Evolutionary conservation across 2,113 vertebrate species (phyloP).

Genomic region (human (Homo sapiens)): GRCh38 chr13:106050501-106051000

Average conservation of each 20-base stretch:
- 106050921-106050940: neutral
- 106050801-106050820: neutral
- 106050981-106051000: neutral
- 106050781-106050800: neutral
- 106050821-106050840: neutral
- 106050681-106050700: neutral
- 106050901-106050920: neutral
- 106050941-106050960: neutral
- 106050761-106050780: neutral
- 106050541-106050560: neutral
- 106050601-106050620: neutral
- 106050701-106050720: slow-evolving; percentile 17
- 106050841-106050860: neutral
- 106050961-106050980: neutral
- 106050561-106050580: neutral
- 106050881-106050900: neutral
- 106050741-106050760: neutral
- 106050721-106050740: neutral
- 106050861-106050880: neutral
- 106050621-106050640: neutral
- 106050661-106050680: neutral
- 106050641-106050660: neutral
- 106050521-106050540: too few species aligned
- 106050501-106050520: neutral
- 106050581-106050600: neutral